Conservation (phyloP, 2,888 invertebrate species). For the Merodon equestris region DNA sequence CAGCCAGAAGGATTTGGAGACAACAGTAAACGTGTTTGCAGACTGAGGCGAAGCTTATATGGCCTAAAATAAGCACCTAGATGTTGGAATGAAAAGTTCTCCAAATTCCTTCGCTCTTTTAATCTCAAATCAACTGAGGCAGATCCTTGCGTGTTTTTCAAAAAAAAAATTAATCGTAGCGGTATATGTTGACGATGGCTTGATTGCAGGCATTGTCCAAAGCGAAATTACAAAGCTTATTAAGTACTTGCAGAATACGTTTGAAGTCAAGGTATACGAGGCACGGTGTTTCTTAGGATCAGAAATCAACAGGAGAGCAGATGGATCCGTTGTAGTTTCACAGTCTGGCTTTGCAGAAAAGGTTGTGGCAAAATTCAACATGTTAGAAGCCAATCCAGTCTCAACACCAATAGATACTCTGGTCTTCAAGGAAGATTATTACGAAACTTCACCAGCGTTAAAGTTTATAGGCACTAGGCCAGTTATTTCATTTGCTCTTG, state of each 20-base stretch:
- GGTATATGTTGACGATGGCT: constrained; percentile 32
- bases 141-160: constrained; percentile 13
- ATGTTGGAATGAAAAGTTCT: constrained; percentile 28
- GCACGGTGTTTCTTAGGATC: background rate
- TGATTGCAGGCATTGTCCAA: constrained; percentile 13
- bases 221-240: background rate
- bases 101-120: constrained; percentile 20
- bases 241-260: background rate
- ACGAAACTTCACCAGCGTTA: background rate
- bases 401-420: constrained; percentile 10
- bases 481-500: constrained; percentile 46
- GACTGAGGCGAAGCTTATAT: constrained; percentile 61
- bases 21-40: constrained; percentile 62
- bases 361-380: constrained; percentile 3
- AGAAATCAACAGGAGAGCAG: background rate
- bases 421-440: background rate
- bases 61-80: constrained; percentile 67
- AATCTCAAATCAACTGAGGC: constrained; percentile 16
- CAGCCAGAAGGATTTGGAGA: constrained; percentile 65
- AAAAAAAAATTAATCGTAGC: constrained; percentile 51
- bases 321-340: constrained; percentile 4
- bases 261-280: constrained; percentile 22
- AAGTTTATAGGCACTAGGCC: constrained; percentile 30
- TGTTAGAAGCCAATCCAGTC: constrained; percentile 19
- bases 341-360: constrained; percentile 9